Base-by-base conservation (phyloP, 2,888 invertebrate species). In the Mesodorylaimus sp. region DNA sequence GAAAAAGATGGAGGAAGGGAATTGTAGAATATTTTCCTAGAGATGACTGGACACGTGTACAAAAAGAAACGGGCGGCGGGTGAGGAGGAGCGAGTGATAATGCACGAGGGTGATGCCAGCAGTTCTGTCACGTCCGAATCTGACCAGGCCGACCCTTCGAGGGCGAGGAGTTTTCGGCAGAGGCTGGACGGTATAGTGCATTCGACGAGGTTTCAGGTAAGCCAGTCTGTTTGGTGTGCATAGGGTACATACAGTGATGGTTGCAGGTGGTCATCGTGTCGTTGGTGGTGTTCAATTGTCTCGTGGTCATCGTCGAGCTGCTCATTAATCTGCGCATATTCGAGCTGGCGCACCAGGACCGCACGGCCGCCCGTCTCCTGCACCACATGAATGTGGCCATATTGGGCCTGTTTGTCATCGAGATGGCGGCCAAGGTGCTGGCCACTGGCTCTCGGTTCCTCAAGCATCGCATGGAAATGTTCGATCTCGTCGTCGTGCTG, bases 401-500 rank as follows among this genome's bases (percentile, higher is more conserved):
- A 44, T 58, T 69, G 5, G 58, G 60, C 26, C 27, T 70, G 16
- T 70, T 70, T 56, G 41, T 68, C 23, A 49, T 68, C 19, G 69
- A 69, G 53, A 65, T 68, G 36, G 28, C 57, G 13, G 50, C 66
- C 2, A 65, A 69, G 45, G 45, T 69, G 1, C 66, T 61, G 56
- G 68, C 66, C 3, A 60, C 67, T 54, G 55, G 10, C 10, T 13
- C 66, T 16, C 63, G 63, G n/a, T 69, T 67, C 51, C 65, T 70
- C 55, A 57, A 60, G 36, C 63, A 66, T 51, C 69, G 68, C 52
- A 52, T 67, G 56, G 69, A 71, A 56, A 51, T 70, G 50, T 68
- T 70, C 59, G 71, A 71, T 58, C 68, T 66, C 7, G 44, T 68
- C 26, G 59, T 71, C 26, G 67, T 71, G 2, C 57, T 67, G 23